Evolutionary conservation across 2,113 vertebrate genomes (phyloP).

Genomic region (Epinephelus moara): DNA sequence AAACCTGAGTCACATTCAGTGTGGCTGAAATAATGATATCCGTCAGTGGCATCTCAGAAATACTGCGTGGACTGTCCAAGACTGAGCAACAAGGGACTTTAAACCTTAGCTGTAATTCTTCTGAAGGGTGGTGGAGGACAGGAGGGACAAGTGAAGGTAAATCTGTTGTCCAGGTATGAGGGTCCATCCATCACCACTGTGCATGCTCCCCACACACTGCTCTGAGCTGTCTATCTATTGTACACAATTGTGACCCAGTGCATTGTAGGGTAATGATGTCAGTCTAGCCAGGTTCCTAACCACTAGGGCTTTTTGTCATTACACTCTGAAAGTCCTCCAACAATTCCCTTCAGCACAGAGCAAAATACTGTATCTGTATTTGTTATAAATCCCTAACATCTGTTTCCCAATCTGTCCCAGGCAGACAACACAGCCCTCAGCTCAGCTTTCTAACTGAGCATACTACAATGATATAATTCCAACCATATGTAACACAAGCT

Average conservation of each 20-base stretch:
- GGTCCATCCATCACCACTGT: neutral
- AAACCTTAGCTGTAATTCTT: neutral
- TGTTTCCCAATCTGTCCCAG: neutral
- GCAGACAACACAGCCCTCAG: neutral
- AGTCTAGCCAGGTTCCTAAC: neutral
- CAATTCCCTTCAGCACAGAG: conserved; percentile 3
- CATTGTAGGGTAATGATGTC: conserved; percentile 1
- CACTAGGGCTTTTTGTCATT: neutral
- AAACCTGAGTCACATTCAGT: neutral
- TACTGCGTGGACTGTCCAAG: neutral
- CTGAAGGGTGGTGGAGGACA: neutral
- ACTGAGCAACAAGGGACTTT: neutral
- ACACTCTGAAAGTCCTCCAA: neutral
- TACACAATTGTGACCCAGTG: neutral
- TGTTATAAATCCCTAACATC: neutral
- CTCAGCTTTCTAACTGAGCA: neutral
- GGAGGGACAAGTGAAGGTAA: neutral
- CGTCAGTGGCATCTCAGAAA: neutral
- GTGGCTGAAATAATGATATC: neutral
- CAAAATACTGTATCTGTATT: neutral
- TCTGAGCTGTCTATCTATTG: neutral
- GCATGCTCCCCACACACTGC: neutral
- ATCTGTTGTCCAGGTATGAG: neutral
- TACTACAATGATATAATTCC: neutral
- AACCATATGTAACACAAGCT: neutral